phyloP scores from a whole-genome alignment of 2,113 vertebrate genomes.

The Cyprinus carpio region DNA sequence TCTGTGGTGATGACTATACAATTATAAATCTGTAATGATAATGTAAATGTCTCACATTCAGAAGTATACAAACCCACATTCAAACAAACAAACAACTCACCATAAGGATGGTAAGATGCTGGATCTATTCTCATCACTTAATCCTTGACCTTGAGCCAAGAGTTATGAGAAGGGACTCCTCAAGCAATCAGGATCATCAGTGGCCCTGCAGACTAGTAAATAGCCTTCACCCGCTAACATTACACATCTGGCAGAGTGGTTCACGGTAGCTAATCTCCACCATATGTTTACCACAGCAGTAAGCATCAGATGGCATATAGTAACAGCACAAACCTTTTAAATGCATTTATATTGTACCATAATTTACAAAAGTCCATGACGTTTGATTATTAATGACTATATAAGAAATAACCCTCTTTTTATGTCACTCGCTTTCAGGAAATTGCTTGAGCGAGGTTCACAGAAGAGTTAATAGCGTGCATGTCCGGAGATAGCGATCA shows the following conservation, averaged over 20 bases:
- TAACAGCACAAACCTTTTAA: background rate
- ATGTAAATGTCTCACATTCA: background rate
- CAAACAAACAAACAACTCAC: background rate
- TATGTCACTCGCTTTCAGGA: constrained; percentile 20
- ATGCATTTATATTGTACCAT: constrained; percentile 19
- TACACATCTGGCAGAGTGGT: constrained; percentile 52
- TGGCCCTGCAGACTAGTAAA: background rate
- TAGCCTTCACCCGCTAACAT: constrained; percentile 13
- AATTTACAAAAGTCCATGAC: background rate
- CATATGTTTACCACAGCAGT: constrained; percentile 52
- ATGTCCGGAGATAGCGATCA: constrained; percentile 19
- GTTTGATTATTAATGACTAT: constrained; percentile 22
- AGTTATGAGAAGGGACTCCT: constrained; percentile 26
- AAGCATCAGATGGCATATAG: constrained; percentile 37
- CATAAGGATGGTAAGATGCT: constrained; percentile 16
- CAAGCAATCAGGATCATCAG: constrained; percentile 26
- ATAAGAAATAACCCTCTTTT: constrained; percentile 9
- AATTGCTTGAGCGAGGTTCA: constrained; percentile 35
- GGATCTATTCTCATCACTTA: constrained; percentile 36
- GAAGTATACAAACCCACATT: background rate
- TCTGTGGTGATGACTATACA: background rate
- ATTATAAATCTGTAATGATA: background rate
- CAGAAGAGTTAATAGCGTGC: constrained; percentile 25
- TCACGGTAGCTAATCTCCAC: constrained; percentile 57
- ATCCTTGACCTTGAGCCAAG: constrained; percentile 43